Percentiles rank a stretch among this genome's conserved stretches.
Evolutionary conservation across 1,140 invertebrate species (phyloP).

Genomic region (Bathynomus jamesi): DNA sequence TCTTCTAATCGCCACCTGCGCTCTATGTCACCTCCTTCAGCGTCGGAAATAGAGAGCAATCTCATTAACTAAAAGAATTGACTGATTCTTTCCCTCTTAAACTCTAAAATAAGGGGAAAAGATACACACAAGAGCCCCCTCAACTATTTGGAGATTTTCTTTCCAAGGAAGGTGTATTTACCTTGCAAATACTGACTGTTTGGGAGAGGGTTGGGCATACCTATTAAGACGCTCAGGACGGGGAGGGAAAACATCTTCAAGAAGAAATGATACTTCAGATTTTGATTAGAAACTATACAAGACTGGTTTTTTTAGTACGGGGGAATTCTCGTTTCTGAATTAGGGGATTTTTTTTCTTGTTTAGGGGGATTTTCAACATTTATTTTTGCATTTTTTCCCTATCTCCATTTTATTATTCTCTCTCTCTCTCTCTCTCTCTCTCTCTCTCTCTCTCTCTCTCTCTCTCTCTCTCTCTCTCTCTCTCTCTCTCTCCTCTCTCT

Average conservation of each 20-base stretch:
- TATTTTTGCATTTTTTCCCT: no score
- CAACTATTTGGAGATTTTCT: not conserved
- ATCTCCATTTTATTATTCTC: no score
- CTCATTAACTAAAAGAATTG: not conserved
- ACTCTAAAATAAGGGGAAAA: not conserved
- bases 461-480: not conserved
- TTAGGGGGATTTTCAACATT: no score
- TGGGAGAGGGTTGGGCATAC: not conserved
- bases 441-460: not conserved
- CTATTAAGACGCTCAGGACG: not conserved
- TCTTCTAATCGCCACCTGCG: no score
- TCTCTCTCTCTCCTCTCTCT: not conserved
- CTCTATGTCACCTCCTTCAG: not conserved
- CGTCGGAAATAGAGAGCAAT: not conserved
- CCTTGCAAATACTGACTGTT: not conserved
- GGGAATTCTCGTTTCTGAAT: no score
- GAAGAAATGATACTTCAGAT: not conserved
- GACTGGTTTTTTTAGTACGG: no score
- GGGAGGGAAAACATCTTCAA: not conserved
- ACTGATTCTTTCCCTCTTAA: not conserved
- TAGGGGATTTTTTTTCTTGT: no score
- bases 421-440: not conserved
- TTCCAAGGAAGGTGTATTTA: not conserved
- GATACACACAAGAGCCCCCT: not conserved
- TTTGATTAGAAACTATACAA: not conserved